These are phyloP conservation scores for Sebastes kiyomatsui DNA, from an alignment of 2,797 vertebrate species.

Conservation along the genomic window DNA sequence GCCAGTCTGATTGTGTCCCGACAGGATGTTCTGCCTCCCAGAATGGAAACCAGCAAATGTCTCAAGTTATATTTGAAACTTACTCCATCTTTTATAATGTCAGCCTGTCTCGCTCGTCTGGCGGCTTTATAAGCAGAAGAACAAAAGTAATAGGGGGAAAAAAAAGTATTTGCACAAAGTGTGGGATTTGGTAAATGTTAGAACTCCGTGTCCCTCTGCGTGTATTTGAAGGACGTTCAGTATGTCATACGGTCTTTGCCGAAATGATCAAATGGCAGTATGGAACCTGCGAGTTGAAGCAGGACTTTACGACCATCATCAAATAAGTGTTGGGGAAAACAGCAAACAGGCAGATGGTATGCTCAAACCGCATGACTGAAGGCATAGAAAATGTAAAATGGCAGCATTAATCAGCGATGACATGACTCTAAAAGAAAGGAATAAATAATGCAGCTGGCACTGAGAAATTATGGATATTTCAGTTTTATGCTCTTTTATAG, in stretches of 20 bases:
- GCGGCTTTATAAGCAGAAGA: conserved; percentile 32
- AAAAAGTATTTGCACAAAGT: conserved; percentile 24
- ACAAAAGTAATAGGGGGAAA: conserved; percentile 14
- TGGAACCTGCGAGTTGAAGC: neutral
- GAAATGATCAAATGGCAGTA: conserved; percentile 16
- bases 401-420: conserved; percentile 2
- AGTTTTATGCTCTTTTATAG: neutral
- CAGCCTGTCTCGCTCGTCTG: conserved; percentile 2
- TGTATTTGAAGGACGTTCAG: conserved; percentile 14
- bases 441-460: neutral
- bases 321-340: conserved; percentile 19
- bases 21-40: conserved; percentile 5
- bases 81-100: conserved; percentile 51
- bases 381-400: conserved; percentile 4
- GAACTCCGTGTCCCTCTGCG: neutral
- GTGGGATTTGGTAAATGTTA: conserved; percentile 26
- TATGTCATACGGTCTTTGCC: neutral
- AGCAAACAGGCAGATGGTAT: conserved; percentile 30
- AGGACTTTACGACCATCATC: conserved; percentile 21
- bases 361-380: conserved; percentile 17
- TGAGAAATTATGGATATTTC: neutral
- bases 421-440: neutral
- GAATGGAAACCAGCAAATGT: conserved; percentile 42
- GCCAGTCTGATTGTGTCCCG: conserved; percentile 1
- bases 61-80: conserved; percentile 61